These are phyloP conservation scores for Coenonympha glycerion DNA, from an alignment of 2,888 invertebrate genomes.

Conservation along the genomic window DNA sequence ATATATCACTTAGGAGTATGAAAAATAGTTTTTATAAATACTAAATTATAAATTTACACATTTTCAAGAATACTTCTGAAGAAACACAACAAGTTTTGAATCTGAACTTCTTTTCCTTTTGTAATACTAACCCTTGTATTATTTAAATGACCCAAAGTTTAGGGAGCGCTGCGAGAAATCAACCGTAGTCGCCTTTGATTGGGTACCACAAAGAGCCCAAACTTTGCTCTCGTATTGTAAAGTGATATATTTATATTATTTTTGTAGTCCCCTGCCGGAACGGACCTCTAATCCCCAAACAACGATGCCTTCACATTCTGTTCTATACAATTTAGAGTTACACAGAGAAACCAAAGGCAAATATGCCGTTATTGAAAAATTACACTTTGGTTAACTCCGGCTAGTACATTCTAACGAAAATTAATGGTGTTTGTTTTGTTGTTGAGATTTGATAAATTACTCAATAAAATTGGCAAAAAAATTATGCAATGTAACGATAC, in stretches of 20 bases:
- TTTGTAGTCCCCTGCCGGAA: conserved; percentile 56
- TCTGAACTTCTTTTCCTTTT: no score
- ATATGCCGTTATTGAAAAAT: conserved; percentile 58
- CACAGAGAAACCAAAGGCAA: conserved; percentile 29
- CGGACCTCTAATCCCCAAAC: conserved; percentile 49
- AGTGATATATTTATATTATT: conserved; percentile 74
- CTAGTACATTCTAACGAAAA: conserved; percentile 38
- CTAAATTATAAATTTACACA: no score
- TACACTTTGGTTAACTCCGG: conserved; percentile 41
- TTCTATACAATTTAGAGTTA: conserved; percentile 3
- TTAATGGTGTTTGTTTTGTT: conserved; percentile 50
- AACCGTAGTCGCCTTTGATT: conserved; percentile 55
- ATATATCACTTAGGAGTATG: no score
- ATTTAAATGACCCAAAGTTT: background rate
- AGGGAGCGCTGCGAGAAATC: conserved; percentile 38
- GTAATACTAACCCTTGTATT: no score
- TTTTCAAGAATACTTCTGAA: no score
- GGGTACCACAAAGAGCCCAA: conserved; percentile 67
- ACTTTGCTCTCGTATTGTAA: conserved; percentile 61
- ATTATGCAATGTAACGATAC: no score
- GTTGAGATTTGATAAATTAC: conserved; percentile 3
- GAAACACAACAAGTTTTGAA: no score
- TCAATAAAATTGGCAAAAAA: background rate
- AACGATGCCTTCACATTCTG: conserved; percentile 27
- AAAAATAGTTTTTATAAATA: no score